phyloP scores from a whole-genome alignment of 2,888 invertebrate genomes.

The Marasmarcha lunaedactyla region DNA sequence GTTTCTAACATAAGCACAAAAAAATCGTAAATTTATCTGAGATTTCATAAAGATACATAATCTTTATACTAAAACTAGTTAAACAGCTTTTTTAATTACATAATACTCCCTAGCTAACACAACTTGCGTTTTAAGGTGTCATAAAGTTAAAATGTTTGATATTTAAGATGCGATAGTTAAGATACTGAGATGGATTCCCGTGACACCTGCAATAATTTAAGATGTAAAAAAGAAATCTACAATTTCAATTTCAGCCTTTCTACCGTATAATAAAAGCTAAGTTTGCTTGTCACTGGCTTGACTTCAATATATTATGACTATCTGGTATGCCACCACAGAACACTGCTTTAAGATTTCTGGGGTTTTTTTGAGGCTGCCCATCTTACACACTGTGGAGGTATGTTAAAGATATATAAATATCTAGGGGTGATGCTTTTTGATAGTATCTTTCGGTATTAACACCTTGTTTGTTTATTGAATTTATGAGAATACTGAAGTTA shows the following conservation, averaged over 20 bases:
- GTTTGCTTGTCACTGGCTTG: background rate
- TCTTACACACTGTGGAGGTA: slow-evolving; percentile 50
- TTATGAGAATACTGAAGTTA: background rate
- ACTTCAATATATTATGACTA: slow-evolving; percentile 40
- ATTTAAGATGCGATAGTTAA: slow-evolving; percentile 52
- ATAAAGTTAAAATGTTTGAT: slow-evolving; percentile 62
- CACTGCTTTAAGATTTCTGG: slow-evolving; percentile 21
- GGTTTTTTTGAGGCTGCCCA: slow-evolving; percentile 38
- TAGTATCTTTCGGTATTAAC: slow-evolving; percentile 55
- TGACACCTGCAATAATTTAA: slow-evolving; percentile 54
- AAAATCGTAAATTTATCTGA: too few species aligned
- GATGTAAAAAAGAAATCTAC: slow-evolving; percentile 4
- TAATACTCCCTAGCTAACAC: slow-evolving; percentile 42
- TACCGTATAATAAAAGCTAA: background rate
- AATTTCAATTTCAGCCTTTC: slow-evolving; percentile 19
- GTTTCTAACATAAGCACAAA: too few species aligned
- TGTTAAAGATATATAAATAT: slow-evolving; percentile 65
- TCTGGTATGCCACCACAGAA: slow-evolving; percentile 46
- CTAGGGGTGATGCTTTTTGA: slow-evolving; percentile 48
- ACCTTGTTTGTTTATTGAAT: slow-evolving; percentile 26
- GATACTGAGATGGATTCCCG: slow-evolving; percentile 48
- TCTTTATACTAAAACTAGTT: too few species aligned
- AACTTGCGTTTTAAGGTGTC: slow-evolving; percentile 49
- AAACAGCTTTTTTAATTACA: slow-evolving; percentile 15
- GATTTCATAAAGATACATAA: too few species aligned